These are phyloP conservation scores for Deilephila porcellus DNA, from an alignment of 2,888 invertebrate species.

Conservation along the genomic window DNA sequence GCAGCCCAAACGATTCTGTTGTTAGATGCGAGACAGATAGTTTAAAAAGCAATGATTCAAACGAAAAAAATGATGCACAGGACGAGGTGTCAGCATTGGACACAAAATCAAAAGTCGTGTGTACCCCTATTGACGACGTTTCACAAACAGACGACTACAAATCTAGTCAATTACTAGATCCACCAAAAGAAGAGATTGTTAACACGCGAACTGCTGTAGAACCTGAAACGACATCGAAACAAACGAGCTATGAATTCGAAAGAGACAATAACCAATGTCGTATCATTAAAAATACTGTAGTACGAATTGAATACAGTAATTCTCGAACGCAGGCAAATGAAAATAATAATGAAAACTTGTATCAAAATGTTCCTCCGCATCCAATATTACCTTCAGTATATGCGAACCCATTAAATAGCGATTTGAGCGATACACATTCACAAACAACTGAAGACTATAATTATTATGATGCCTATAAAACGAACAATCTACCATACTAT, in stretches of 20 bases:
- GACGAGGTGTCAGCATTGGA: slow-evolving; percentile 32
- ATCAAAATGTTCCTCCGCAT: background rate
- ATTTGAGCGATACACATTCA: slow-evolving; percentile 1
- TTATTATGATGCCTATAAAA: background rate
- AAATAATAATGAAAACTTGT: background rate
- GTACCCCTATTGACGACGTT: slow-evolving; percentile 37
- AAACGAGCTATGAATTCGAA: slow-evolving; percentile 1
- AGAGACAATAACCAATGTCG: slow-evolving; percentile 20
- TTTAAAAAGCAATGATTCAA: slow-evolving; percentile 61
- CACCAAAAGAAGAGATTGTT: slow-evolving; percentile 33
- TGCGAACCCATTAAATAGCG: background rate
- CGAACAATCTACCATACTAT: background rate
- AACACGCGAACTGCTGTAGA: background rate
- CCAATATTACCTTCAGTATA: background rate
- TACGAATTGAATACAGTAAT: slow-evolving; percentile 37
- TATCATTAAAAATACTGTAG: slow-evolving; percentile 37
- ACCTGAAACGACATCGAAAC: slow-evolving; percentile 19
- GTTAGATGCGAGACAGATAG: slow-evolving; percentile 73
- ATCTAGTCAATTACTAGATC: slow-evolving; percentile 60
- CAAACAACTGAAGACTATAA: background rate
- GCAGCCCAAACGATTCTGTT: slow-evolving; percentile 71
- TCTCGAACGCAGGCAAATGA: slow-evolving; percentile 30
- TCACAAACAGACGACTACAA: slow-evolving; percentile 73
- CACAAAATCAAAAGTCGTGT: slow-evolving; percentile 19
- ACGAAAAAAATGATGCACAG: slow-evolving; percentile 42